Base-by-base conservation (phyloP, 1,140 invertebrate species). In the Zaprionus nigranus region DNA sequence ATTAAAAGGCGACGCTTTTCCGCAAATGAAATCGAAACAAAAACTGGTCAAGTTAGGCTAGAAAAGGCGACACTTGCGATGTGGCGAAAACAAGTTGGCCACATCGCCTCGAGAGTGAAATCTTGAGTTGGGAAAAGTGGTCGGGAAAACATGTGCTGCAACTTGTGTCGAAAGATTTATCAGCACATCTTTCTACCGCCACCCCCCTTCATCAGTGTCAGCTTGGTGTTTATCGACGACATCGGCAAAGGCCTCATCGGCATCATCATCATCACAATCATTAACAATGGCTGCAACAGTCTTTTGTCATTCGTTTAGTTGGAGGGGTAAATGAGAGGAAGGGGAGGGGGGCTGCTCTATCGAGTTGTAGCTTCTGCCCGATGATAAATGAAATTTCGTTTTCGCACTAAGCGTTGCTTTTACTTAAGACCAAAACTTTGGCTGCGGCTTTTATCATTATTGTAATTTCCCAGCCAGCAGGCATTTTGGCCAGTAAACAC, bases 1-100 rank as follows among this genome's bases (percentile, higher is more conserved):
- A 26, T n/a, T 30, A 74, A 78, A 68, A 46, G 53, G 56, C 28
- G 26, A 65, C 85, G 68, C 61, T 80, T 87, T 86, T 86, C 83
- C 83, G 83, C 76, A 75, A 74, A 82, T 67, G 79, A 85, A 84
- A 86, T 72, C 59, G 82, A 86, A 86, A 87, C 87, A 78, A 86
- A 82, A 86, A 78, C 83, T 80, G 80, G 77, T 78, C 74, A 78
- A 74, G 67, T 65, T 49, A 54, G 53, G 49, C 43, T 34, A 34
- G 30, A 34, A 34, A 34, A 34, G 11, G 30, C 30, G 30, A 34
- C 30, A 34, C 30, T 34, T 34, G 30, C 30, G 30, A 34, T 57
- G 65, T 69, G 77, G 77, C 66, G 46, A 82, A 82, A 87, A 87
- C 83, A 57, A 63, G 77, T 71, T 72, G 58, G 17, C 80, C 56